phyloP scores from a whole-genome alignment of 2,113 vertebrate genomes.

The Machaerirhynchus nigripectus region DNA sequence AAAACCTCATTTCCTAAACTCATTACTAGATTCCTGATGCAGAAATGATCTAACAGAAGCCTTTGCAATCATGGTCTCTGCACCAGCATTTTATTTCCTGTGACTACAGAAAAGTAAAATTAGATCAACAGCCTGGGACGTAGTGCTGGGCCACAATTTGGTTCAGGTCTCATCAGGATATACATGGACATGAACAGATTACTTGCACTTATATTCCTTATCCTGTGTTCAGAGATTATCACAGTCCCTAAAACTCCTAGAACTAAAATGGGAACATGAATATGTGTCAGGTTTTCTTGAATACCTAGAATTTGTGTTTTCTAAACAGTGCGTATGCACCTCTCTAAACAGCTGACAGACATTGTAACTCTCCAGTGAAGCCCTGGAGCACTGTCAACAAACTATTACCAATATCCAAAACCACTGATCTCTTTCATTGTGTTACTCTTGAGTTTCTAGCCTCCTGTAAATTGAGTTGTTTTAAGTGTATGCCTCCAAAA shows the following conservation, averaged over 20 bases:
- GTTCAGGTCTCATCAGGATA: neutral
- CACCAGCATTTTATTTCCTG: neutral
- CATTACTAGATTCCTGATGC: neutral
- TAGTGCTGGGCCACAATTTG: accelerated
- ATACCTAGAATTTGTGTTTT: neutral
- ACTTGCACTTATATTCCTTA: neutral
- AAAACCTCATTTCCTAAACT: neutral
- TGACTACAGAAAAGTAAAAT: neutral
- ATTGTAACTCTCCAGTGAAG: neutral
- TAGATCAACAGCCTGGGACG: neutral
- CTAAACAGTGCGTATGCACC: neutral
- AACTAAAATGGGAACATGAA: neutral
- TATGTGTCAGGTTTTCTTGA: neutral
- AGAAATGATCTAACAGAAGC: neutral
- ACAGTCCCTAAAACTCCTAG: neutral
- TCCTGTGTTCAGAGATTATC: neutral
- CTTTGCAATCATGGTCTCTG: neutral
- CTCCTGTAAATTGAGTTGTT: neutral
- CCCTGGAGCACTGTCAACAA: neutral
- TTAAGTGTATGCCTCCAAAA: neutral
- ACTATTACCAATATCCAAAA: neutral
- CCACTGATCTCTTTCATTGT: neutral
- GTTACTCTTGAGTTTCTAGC: neutral
- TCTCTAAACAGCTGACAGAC: neutral
- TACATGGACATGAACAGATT: neutral